Evolutionary conservation across 1,140 invertebrate genomes (phyloP), one percentile per base, ranked within the genome.

Genomic region (Drosophila prosaltans): DNA sequence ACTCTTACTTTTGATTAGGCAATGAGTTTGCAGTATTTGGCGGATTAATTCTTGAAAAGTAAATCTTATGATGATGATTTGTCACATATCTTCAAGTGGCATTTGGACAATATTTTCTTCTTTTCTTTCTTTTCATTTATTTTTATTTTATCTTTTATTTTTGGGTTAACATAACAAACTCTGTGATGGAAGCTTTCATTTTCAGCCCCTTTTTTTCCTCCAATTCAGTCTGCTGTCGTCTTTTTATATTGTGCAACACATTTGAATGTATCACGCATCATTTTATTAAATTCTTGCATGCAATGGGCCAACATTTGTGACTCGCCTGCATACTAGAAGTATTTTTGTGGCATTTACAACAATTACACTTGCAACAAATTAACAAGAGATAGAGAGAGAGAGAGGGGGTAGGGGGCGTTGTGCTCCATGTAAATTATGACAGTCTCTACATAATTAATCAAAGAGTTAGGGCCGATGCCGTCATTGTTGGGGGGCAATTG

Each of bases 1-100:
- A 89, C 84, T 89, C 85, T 89, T 89, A 90, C 85, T 90, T 89
- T 89, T 89, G 84, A 89, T 89, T 89, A 89, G 81, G 65, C 80
- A 54, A 70, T 89, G 84, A 89, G 74, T 89, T 66, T 48, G 78
- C 84, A 72, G 58, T 72, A 70, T 81, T 81, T 69, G n/a, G 51
- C 74, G 84, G 80, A 89, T 89, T 89, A 89, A 89, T 89, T 90
- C 84, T 90, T 89, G 71, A 89, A 88, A 88, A 89, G 77, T 88
- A 88, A 89, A 88, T 88, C 84, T 88, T 66, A 51, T 57, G 68
- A 66, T 78, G 80, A 77, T 88, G 80, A 80, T 88, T 88, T 89
- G 81, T 85, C 81, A 85, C 81, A 82, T 36, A 36, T 36, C 21
- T 63, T 67, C 55, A 69, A 74, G 73, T 71, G 58, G 24, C 68